Evolutionary conservation across 2,113 vertebrate species (phyloP).

Genomic region (Egretta garzetta): DNA sequence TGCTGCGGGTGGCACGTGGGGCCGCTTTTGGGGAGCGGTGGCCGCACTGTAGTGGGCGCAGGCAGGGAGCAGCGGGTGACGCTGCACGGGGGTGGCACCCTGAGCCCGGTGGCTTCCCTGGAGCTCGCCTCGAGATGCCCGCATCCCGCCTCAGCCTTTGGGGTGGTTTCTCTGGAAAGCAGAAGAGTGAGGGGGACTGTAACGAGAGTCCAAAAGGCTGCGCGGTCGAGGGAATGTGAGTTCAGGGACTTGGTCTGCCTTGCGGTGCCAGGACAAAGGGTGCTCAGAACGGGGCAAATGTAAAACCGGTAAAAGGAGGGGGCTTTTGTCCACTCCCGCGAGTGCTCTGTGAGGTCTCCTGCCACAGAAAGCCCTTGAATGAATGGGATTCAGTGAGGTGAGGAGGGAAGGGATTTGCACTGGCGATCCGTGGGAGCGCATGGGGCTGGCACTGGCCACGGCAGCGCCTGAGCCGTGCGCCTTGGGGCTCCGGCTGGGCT

Average conservation of each 20-base stretch:
- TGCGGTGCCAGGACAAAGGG: background rate
- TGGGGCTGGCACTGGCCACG: fast-evolving
- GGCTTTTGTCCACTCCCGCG: background rate
- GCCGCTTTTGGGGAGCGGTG: background rate
- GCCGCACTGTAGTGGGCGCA: fast-evolving
- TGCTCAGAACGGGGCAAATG: fast-evolving
- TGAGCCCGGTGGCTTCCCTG: background rate
- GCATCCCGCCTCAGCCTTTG: background rate
- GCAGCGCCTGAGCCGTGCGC: fast-evolving
- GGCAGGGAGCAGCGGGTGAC: background rate
- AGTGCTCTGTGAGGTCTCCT: background rate
- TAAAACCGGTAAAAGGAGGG: background rate
- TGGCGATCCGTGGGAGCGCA: fast-evolving
- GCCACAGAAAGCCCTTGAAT: background rate
- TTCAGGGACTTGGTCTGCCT: background rate
- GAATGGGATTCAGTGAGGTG: background rate
- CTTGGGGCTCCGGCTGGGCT: background rate
- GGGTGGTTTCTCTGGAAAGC: background rate
- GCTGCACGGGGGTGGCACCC: background rate
- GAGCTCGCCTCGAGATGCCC: background rate
- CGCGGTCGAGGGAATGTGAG: background rate
- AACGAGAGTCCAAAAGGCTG: background rate
- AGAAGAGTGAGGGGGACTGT: too few species aligned
- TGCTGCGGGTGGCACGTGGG: background rate
- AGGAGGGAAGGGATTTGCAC: background rate